Conservation (phyloP, 2,888 invertebrate species). For the Sarcophaga subvicina region DNA sequence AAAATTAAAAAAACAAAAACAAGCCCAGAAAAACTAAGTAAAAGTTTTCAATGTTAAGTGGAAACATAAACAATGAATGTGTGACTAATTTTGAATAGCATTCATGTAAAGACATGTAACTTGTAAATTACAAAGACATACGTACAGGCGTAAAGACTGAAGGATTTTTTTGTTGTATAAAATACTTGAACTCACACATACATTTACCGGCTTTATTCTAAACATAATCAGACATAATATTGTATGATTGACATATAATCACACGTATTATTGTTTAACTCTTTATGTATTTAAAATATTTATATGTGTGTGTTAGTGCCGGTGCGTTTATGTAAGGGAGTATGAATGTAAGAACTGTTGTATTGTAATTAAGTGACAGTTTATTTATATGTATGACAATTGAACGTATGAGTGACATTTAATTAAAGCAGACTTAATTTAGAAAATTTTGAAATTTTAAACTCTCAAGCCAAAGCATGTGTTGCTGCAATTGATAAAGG, state of each 20-base stretch:
- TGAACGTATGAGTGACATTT: slow-evolving; percentile 54
- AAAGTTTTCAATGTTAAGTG: slow-evolving; percentile 63
- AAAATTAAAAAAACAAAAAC: background rate
- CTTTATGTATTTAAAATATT: no score
- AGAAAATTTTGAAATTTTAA: slow-evolving; percentile 43
- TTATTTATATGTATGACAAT: slow-evolving; percentile 22
- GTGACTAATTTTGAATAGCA: slow-evolving; percentile 50
- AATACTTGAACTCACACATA: background rate
- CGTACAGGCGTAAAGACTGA: background rate
- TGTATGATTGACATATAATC: background rate
- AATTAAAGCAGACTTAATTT: slow-evolving; percentile 55
- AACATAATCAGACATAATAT: background rate
- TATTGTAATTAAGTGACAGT: slow-evolving; percentile 44
- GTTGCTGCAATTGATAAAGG: slow-evolving; percentile 22
- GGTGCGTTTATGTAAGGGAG: background rate
- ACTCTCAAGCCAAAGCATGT: slow-evolving; percentile 21
- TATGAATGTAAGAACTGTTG: background rate
- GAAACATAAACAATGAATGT: slow-evolving; percentile 57
- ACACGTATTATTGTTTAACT: background rate
- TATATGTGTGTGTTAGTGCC: background rate
- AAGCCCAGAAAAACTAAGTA: background rate
- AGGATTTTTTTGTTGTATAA: background rate
- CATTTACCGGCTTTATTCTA: background rate
- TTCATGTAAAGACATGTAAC: slow-evolving; percentile 21
- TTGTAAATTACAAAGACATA: slow-evolving; percentile 10